A percentile compares a stretch with the other conserved stretches of the same genome.
These are phyloP conservation scores for Chorisops tibialis DNA, from an alignment of 2,888 invertebrate genomes.

Conservation along the genomic window DNA sequence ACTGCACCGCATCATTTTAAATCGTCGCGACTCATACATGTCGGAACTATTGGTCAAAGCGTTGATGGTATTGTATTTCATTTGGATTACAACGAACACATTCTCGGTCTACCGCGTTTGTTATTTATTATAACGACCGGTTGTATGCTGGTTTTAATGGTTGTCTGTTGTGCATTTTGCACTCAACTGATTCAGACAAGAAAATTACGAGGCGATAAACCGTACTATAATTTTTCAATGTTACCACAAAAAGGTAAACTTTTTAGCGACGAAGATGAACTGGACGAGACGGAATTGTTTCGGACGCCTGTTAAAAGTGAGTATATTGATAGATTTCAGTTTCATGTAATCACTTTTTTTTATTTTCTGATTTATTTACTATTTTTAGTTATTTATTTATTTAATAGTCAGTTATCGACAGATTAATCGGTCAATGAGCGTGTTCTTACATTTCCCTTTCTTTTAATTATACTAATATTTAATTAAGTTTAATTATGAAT, in stretches of 20 bases:
- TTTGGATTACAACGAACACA: constrained; percentile 62
- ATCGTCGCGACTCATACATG: constrained; percentile 45
- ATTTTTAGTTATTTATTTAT: too few relatives aligned
- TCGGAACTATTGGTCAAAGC: constrained; percentile 47
- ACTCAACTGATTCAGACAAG: constrained; percentile 45
- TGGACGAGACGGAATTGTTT: constrained; percentile 50
- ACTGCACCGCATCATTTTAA: constrained; percentile 60
- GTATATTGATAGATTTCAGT: too few relatives aligned
- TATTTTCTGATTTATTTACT: background rate
- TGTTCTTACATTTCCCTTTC: too few relatives aligned
- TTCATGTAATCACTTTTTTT: background rate
- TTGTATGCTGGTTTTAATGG: constrained; percentile 45
- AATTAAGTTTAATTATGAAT: too few relatives aligned
- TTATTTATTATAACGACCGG: constrained; percentile 73
- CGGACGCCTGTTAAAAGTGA: constrained; percentile 49
- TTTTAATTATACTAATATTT: too few relatives aligned
- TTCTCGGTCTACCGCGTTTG: constrained; percentile 72
- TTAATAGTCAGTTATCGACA: too few relatives aligned
- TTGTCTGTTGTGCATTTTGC: constrained; percentile 43
- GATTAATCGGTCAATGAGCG: too few relatives aligned
- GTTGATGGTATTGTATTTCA: constrained; percentile 65
- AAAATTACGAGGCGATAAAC: constrained; percentile 40
- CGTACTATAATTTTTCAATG: constrained; percentile 49
- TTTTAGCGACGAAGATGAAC: constrained; percentile 45
- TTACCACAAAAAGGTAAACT: constrained; percentile 48